Evolutionary conservation across 2,113 vertebrate genomes (phyloP), one percentile per base, ranked within the genome.

Genomic region (Myiagra hebetior): DNA sequence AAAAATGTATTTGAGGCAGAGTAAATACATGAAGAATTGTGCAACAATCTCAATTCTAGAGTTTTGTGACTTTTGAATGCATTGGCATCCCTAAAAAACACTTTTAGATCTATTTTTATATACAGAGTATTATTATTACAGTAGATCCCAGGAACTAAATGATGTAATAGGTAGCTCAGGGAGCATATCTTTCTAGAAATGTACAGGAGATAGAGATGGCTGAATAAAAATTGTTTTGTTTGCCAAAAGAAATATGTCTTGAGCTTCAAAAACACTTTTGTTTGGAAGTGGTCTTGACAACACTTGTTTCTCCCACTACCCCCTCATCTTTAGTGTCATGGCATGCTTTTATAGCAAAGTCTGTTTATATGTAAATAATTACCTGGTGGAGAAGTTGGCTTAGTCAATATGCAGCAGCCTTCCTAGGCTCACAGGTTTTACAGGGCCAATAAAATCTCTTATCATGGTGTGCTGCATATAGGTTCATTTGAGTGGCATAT

Each of bases 331-430:
- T 28, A 78, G 60, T 92, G 69, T 49, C 41, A 4, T 17, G 62
- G 69, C 44, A 87, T 52, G 30, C 69, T 78, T 78, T 60, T 69
- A 14, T 42, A 87, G 74, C 60, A 57, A 89, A 69, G n/a, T 46
- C 46, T 94, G 65, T 93, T 93, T 92, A 53, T 81, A 69, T 89
- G 77, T 82, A 93, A 91, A 89, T 74, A 81, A 35, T 79, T 87
- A 27, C 31, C 53, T 35, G 53, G 65, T 24, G 78, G 57, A 87
- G 77, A 76, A 91, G 68, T 72, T 4, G 1, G 35, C 62, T 89
- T 53, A 56, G 69, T 82, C 31, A n/a, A 79, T 46, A 53, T 31
- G 26, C 77, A 72, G 57, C 31, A 62, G 50, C 41, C 22, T 91
- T 95, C 52, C 76, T 1, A 1, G 37, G 20, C 75, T 68, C 33